Evolutionary conservation across 2,888 invertebrate genomes (phyloP).

Genomic region (Eledone cirrhosa): DNA sequence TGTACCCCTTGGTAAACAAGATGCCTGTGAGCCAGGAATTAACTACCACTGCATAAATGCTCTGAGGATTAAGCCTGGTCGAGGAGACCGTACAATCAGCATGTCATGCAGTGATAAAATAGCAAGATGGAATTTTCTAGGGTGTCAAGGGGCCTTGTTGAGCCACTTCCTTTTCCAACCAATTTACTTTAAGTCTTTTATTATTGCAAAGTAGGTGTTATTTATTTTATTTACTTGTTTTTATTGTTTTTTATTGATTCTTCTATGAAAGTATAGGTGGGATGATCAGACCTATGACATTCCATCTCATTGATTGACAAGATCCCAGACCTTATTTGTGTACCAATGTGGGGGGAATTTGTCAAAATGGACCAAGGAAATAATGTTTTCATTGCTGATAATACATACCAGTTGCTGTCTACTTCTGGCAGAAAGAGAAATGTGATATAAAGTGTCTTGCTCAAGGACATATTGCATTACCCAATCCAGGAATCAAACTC

Average conservation of each 20-base stretch:
- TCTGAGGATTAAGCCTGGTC: conserved; percentile 87
- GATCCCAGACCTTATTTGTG: too few species aligned
- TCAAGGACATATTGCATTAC: too few species aligned
- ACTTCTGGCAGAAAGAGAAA: too few species aligned
- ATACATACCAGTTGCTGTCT: background rate
- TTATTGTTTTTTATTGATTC: background rate
- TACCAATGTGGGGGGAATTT: too few species aligned
- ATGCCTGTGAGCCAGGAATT: conserved; percentile 72
- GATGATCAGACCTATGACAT: too few species aligned
- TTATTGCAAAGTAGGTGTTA: conserved; percentile 73
- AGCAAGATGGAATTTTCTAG: conserved; percentile 85
- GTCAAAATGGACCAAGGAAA: too few species aligned
- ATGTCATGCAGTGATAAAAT: conserved; percentile 96
- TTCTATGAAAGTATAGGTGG: background rate
- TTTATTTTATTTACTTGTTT: background rate
- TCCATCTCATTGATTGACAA: too few species aligned
- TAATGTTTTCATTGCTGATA: too few species aligned
- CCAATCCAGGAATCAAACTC: too few species aligned
- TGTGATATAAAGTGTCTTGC: too few species aligned
- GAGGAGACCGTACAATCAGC: conserved; percentile 87
- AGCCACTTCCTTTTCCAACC: conserved; percentile 75
- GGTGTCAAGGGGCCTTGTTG: conserved; percentile 83
- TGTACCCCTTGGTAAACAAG: conserved; percentile 70
- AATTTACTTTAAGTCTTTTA: conserved; percentile 77
- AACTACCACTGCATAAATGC: conserved; percentile 77